phyloP scores from a whole-genome alignment of 2,113 vertebrate species.

The Sigmodon hispidus region DNA sequence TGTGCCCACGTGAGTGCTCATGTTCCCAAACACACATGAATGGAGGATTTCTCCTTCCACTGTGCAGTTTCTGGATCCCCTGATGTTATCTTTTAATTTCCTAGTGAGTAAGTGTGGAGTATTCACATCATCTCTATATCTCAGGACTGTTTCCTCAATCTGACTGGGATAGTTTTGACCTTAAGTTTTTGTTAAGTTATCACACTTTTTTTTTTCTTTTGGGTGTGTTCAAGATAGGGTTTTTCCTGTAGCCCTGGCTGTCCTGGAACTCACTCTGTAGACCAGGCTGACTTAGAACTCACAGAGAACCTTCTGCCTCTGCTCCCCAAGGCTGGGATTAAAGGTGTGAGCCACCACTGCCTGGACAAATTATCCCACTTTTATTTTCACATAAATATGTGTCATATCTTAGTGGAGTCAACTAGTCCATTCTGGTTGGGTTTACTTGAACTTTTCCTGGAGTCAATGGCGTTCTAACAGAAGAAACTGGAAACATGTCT shows the following conservation, averaged over 20 bases:
- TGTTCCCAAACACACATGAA: background rate
- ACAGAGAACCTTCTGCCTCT: background rate
- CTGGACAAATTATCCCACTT: background rate
- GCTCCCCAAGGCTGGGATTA: background rate
- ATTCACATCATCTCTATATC: background rate
- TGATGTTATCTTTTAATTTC: background rate
- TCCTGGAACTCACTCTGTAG: background rate
- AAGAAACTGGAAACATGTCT: background rate
- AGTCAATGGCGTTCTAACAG: background rate
- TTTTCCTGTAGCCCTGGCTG: background rate
- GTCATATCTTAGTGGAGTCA: background rate
- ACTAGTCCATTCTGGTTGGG: background rate
- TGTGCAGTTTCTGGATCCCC: background rate
- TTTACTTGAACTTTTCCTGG: background rate
- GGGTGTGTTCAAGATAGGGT: background rate
- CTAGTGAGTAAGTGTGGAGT: too few species aligned
- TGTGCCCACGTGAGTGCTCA: background rate
- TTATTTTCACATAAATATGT: background rate
- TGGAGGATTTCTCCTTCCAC: background rate
- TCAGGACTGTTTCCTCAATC: background rate
- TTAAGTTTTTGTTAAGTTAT: background rate
- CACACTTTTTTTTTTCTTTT: background rate
- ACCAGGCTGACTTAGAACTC: background rate
- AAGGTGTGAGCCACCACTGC: rapidly evolving
- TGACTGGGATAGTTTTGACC: background rate